Evolutionary conservation across 2,888 invertebrate species (phyloP), one percentile per base, ranked within the genome.

Genomic region (Tromatobia lineatoria): DNA sequence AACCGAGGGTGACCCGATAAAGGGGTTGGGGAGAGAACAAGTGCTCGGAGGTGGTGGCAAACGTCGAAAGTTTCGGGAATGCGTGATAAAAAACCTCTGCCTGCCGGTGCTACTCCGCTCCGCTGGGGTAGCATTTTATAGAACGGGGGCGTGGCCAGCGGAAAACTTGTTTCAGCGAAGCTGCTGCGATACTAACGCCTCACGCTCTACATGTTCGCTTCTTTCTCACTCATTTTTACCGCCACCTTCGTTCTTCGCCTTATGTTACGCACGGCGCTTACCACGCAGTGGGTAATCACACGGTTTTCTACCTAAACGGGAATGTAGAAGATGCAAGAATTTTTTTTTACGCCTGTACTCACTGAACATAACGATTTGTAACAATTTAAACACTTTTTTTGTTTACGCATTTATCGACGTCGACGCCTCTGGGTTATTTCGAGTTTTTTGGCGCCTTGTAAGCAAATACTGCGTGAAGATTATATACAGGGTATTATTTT

Each of bases 51-150:
- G 52, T 52, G 75, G 77, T 80, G 83, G 74, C 73, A 74, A 84
- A 80, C 73, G 80, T 70, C 83, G 74, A 80, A 84, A 84, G 73
- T 84, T 84, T 84, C 3, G 77, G 80, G 77, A 84, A 80, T 80
- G 73, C 80, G 83, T 77, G 77, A 84, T 84, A 84, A 77, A 83
- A 84, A 61, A 59, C 57, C 52, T 38, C 74, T 54, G 67, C 59
- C 67, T 54, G 69, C 54, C 18, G 74, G 59, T 70, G 34, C 54
- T 47, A 47, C 59, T 45, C 20, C n/a, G 78, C 50, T 66, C 71
- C 50, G 50, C 74, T 18, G 54, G 69, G 69, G 73, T 78, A 77
- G 67, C 45, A 64, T 84, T 84, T 84, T 77, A 84, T 78, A 80
- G 80, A 69, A 74, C 77, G 74, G 77, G 64, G 83, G 83, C 83